A percentile compares a stretch with the other conserved stretches of the same genome.
Conservation (phyloP, 2,888 invertebrate genomes). For the Hyles lineata region DNA sequence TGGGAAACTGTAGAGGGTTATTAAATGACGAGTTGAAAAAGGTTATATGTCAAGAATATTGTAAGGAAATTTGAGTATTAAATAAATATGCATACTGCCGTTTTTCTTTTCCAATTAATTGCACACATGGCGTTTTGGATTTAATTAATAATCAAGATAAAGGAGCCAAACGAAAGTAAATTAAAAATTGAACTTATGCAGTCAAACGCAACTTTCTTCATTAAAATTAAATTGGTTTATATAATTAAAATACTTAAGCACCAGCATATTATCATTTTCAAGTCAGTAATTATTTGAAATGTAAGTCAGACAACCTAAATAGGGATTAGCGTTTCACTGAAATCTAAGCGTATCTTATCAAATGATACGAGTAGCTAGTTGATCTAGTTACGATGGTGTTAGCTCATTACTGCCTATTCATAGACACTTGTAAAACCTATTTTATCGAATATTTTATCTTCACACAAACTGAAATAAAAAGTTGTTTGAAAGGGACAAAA, state of each 20-base stretch:
- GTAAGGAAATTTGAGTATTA: no score
- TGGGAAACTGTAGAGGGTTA: slow-evolving; percentile 20
- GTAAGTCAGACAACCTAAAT: slow-evolving; percentile 5
- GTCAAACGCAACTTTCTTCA: neutral
- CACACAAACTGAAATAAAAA: no score
- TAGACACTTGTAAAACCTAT: no score
- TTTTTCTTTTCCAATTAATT: no score
- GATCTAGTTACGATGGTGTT: neutral
- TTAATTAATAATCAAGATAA: no score
- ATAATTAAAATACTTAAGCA: neutral
- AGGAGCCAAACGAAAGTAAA: neutral
- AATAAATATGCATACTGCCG: no score
- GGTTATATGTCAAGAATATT: neutral
- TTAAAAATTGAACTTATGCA: no score
- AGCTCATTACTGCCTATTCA: neutral
- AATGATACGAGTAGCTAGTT: neutral
- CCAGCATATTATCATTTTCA: slow-evolving; percentile 1
- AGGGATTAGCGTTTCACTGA: slow-evolving; percentile 11
- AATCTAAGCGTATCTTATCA: slow-evolving; percentile 15
- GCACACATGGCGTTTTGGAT: no score
- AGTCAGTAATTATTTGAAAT: slow-evolving; percentile 3
- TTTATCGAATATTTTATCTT: no score
- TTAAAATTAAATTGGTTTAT: neutral
- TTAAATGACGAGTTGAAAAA: neutral
- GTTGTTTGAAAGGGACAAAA: no score